These are phyloP conservation scores for Leptopilina syphax DNA, from an alignment of 2,888 invertebrate species.

Conservation along the genomic window DNA sequence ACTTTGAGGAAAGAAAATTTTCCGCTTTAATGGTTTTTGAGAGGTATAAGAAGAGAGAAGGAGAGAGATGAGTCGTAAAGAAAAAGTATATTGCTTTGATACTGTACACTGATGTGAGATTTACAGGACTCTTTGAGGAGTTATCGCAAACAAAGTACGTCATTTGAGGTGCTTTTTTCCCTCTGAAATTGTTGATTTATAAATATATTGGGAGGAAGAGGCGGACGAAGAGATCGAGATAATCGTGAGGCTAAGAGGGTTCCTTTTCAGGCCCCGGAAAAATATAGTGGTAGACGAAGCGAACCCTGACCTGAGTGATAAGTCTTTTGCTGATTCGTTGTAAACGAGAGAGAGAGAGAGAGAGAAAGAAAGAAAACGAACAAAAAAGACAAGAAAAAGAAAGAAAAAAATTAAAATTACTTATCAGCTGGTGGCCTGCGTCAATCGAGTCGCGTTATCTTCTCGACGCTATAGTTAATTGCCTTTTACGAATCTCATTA, in stretches of 20 bases:
- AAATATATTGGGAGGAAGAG: neutral
- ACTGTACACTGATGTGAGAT: neutral
- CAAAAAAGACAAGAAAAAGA: too few species aligned
- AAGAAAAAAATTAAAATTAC: slow-evolving; percentile 43
- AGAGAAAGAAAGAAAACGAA: slow-evolving; percentile 1
- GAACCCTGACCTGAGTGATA: slow-evolving; percentile 45
- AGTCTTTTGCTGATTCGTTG: slow-evolving; percentile 14
- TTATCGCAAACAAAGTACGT: slow-evolving; percentile 23
- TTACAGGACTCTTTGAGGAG: neutral
- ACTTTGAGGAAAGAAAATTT: too few species aligned
- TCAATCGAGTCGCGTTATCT: slow-evolving; percentile 38
- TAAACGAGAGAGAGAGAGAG: slow-evolving; percentile 12
- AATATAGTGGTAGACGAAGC: slow-evolving; percentile 25
- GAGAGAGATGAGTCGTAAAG: neutral
- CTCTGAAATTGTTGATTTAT: too few species aligned
- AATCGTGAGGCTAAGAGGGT: slow-evolving; percentile 16
- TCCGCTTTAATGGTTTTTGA: too few species aligned
- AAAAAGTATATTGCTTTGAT: neutral
- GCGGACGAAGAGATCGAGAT: slow-evolving; percentile 15
- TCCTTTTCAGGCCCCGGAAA: slow-evolving; percentile 17
- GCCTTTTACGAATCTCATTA: slow-evolving; percentile 47
- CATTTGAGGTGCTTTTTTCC: slow-evolving; percentile 26
- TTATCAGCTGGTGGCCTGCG: slow-evolving; percentile 43
- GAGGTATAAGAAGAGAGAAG: too few species aligned
- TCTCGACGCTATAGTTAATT: slow-evolving; percentile 39